Conservation (phyloP, 1,140 invertebrate species). For the Hyposmocoma kahamanoa region DNA sequence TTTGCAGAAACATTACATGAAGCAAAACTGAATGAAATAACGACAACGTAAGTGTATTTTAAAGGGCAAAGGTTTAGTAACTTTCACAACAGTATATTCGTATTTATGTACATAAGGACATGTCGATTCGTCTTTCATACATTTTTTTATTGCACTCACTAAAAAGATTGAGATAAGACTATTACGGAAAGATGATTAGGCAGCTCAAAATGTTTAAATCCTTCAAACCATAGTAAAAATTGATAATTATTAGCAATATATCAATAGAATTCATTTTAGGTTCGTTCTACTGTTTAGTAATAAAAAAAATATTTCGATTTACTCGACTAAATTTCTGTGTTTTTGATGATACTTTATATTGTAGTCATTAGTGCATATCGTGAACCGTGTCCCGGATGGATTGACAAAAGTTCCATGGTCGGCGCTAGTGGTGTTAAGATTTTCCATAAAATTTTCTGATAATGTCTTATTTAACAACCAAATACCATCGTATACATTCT, state of each 20-base stretch:
- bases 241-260: neutral
- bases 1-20: constrained; percentile 14
- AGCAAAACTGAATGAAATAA: constrained; percentile 11
- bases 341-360: no score
- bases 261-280: constrained; percentile 49
- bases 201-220: neutral
- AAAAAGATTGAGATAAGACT: neutral
- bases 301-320: neutral
- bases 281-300: constrained; percentile 32
- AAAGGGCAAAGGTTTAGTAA: no score
- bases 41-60: constrained; percentile 15
- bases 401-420: no score
- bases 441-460: no score
- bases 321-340: no score
- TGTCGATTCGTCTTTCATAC: neutral
- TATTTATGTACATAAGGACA: neutral
- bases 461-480: no score
- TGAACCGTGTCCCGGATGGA: no score
- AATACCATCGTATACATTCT: no score
- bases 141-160: neutral
- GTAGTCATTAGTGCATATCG: no score
- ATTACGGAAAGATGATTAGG: neutral
- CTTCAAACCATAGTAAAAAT: neutral
- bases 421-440: no score
- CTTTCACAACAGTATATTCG: no score